A percentile compares a stretch with the other conserved stretches of the same genome.
Evolutionary conservation across 2,797 vertebrate genomes (phyloP).

Genomic region (Gallinago solitaria): DNA sequence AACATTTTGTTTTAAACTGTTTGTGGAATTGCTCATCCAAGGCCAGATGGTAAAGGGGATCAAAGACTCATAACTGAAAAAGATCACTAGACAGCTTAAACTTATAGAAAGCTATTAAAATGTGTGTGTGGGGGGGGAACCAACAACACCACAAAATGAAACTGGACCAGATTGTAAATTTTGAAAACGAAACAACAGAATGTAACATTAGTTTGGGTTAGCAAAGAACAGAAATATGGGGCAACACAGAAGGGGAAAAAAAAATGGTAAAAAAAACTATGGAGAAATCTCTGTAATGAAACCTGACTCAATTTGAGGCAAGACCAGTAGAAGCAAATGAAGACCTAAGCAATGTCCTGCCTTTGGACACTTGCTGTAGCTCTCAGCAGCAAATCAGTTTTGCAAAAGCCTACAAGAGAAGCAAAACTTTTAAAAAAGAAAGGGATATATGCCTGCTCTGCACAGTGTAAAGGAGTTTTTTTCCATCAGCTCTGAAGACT

Average conservation of each 20-base stretch:
- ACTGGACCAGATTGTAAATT: conserved; percentile 2
- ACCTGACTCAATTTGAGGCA: background rate
- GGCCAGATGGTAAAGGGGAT: conserved; percentile 41
- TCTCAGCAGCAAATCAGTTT: background rate
- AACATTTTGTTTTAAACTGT: background rate
- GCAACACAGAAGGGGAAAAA: background rate
- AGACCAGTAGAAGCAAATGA: background rate
- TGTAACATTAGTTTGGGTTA: background rate
- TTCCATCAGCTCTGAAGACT: background rate
- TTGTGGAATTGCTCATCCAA: background rate
- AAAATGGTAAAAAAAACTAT: background rate
- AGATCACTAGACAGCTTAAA: conserved; percentile 14
- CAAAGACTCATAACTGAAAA: conserved; percentile 39
- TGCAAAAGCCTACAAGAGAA: background rate
- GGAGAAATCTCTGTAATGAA: background rate
- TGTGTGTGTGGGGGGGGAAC: background rate
- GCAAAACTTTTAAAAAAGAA: background rate
- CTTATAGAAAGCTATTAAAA: conserved; percentile 12
- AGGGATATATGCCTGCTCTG: background rate
- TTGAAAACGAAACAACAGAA: conserved; percentile 31
- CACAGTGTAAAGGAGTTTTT: background rate
- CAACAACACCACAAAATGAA: background rate
- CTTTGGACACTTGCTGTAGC: background rate
- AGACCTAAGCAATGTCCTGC: background rate
- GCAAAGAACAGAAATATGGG: background rate